phyloP scores from a whole-genome alignment of 2,797 vertebrate species.

The Gymnoscopelus braueri region DNA sequence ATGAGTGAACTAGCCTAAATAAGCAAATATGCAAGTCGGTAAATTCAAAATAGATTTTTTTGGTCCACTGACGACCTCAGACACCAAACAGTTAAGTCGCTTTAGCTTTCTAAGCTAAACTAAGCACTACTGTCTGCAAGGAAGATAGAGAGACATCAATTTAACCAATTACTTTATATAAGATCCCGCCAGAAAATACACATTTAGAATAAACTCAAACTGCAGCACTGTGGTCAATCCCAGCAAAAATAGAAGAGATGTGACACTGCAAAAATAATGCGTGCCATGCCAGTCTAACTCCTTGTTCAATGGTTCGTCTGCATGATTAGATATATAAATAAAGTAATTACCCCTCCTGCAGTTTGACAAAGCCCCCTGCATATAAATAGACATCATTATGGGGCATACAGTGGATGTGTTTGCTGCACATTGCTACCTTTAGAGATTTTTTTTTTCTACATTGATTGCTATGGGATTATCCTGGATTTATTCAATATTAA shows the following conservation, averaged over 20 bases:
- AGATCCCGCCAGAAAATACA: conserved; percentile 30
- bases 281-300: conserved; percentile 65
- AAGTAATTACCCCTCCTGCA: conserved; percentile 86
- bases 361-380: conserved; percentile 84
- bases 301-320: conserved; percentile 66
- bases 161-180: conserved; percentile 37
- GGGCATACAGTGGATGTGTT: conserved; percentile 79
- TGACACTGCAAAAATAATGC: conserved; percentile 48
- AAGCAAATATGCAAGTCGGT: neutral
- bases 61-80: neutral
- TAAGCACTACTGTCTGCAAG: conserved; percentile 29
- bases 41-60: neutral
- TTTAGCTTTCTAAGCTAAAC: conserved; percentile 36
- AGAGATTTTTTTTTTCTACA: conserved; percentile 80
- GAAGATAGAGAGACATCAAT: conserved; percentile 22
- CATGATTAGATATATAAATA: conserved; percentile 86
- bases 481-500: conserved; percentile 92
- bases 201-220: conserved; percentile 44
- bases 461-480: conserved; percentile 93
- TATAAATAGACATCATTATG: conserved; percentile 84
- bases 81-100: neutral
- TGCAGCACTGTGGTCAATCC: conserved; percentile 6
- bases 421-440: conserved; percentile 84
- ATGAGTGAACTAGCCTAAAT: neutral
- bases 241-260: conserved; percentile 16